These are phyloP conservation scores for Chelonoidis abingdonii DNA, from an alignment of 2,113 vertebrate species.

Conservation along the genomic window DNA sequence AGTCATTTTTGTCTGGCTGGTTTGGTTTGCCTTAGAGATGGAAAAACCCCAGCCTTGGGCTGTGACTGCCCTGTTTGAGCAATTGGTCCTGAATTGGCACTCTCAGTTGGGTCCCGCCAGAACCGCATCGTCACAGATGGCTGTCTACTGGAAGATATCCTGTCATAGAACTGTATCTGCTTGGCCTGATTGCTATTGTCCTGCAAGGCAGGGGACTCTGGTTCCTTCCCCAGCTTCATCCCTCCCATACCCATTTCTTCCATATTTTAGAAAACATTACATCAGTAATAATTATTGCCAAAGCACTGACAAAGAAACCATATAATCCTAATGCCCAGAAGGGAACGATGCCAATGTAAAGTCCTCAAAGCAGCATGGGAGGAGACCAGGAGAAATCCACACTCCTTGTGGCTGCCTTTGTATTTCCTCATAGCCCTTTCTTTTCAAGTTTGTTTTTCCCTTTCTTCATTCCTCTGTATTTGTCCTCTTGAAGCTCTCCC, in stretches of 20 bases:
- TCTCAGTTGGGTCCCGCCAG: too few relatives aligned
- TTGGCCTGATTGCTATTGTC: accelerated
- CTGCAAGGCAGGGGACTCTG: neutral
- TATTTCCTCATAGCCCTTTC: neutral
- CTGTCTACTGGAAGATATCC: neutral
- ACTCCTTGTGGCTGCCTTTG: neutral
- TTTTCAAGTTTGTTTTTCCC: neutral
- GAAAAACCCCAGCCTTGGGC: too few relatives aligned
- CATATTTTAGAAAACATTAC: neutral
- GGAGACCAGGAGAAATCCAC: too few relatives aligned
- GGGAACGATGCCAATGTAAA: neutral
- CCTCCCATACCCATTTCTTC: accelerated
- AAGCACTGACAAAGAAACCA: too few relatives aligned
- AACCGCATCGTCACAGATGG: too few relatives aligned
- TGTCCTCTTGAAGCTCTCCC: neutral
- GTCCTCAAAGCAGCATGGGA: neutral
- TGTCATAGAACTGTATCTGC: neutral
- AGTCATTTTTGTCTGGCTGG: too few relatives aligned
- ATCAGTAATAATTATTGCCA: neutral
- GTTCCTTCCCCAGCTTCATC: neutral
- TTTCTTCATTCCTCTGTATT: neutral
- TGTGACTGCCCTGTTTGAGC: too few relatives aligned
- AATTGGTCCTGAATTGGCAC: too few relatives aligned
- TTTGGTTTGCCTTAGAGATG: too few relatives aligned
- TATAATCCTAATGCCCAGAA: too few relatives aligned